Percentiles rank a stretch among this genome's conserved stretches.
Conservation (phyloP, 2,797 vertebrate species). For the Neosilurus mollespiculum region DNA sequence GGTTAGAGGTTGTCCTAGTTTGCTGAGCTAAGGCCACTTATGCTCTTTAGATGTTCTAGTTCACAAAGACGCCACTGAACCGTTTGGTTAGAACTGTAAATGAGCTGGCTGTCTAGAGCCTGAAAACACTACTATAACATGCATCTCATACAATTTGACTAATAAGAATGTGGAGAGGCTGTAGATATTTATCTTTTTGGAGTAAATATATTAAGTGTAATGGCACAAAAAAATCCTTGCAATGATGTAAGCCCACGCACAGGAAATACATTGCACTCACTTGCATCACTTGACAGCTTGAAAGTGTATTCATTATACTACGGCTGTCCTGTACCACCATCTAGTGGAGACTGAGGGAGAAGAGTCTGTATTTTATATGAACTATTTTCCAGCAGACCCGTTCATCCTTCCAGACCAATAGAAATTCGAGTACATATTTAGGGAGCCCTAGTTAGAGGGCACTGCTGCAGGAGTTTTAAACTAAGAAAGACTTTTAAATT, state of each 20-base stretch:
- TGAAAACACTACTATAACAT: background rate
- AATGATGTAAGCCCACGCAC: background rate
- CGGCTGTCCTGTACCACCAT: background rate
- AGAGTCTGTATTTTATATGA: background rate
- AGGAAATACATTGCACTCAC: background rate
- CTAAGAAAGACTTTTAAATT: background rate
- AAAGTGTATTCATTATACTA: background rate
- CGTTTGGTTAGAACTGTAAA: slow-evolving; percentile 8
- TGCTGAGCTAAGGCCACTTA: background rate
- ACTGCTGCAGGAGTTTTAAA: background rate
- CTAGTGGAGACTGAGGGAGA: slow-evolving; percentile 6
- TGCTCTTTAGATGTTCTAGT: background rate
- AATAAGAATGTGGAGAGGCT: background rate
- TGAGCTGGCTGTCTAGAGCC: slow-evolving; percentile 1
- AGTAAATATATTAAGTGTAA: background rate
- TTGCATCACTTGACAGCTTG: background rate
- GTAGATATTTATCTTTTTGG: background rate
- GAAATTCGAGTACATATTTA: background rate
- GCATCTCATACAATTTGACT: background rate
- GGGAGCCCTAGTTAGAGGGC: background rate
- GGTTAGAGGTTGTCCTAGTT: background rate
- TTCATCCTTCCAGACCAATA: slow-evolving; percentile 14
- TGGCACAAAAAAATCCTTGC: background rate
- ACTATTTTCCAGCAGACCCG: background rate
- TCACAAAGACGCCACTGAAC: slow-evolving; percentile 23